phyloP scores from a whole-genome alignment of 2,797 vertebrate species.

The Harpagifer antarcticus region DNA sequence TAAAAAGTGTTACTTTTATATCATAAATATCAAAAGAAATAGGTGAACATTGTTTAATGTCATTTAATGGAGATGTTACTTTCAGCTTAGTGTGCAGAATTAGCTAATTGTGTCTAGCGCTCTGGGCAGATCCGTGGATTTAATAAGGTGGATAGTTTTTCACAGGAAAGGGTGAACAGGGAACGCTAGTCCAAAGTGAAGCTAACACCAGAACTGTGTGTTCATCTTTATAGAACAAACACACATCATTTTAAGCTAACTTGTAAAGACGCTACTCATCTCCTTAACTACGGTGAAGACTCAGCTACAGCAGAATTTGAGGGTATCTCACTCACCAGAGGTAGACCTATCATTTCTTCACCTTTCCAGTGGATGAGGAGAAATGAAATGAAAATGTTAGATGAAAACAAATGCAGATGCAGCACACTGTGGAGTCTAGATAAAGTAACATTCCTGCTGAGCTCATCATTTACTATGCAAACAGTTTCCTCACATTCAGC shows the following conservation, averaged over 20 bases:
- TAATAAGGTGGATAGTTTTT: too few species aligned
- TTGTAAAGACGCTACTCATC: not conserved
- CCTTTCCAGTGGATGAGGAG: constrained; percentile 71
- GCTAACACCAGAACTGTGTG: too few species aligned
- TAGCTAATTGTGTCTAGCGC: too few species aligned
- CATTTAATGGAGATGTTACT: too few species aligned
- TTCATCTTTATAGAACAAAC: too few species aligned
- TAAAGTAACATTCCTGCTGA: not conserved
- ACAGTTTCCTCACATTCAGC: constrained; percentile 29
- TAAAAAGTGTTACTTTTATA: not conserved
- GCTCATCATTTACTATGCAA: constrained; percentile 8
- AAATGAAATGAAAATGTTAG: constrained; percentile 79
- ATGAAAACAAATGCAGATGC: constrained; percentile 44
- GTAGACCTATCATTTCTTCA: constrained; percentile 79
- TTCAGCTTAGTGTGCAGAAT: too few species aligned
- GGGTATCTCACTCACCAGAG: constrained; percentile 77
- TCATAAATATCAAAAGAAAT: not conserved
- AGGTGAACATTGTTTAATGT: too few species aligned
- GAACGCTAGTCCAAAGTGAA: too few species aligned
- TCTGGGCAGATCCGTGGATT: too few species aligned
- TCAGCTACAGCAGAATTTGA: constrained; percentile 29
- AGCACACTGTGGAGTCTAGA: constrained; percentile 18
- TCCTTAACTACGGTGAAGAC: constrained; percentile 11
- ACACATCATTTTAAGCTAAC: not conserved
- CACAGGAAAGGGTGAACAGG: too few species aligned